Evolutionary conservation across 2,888 invertebrate genomes (phyloP).

Genomic region (Cynaeus angustus): DNA sequence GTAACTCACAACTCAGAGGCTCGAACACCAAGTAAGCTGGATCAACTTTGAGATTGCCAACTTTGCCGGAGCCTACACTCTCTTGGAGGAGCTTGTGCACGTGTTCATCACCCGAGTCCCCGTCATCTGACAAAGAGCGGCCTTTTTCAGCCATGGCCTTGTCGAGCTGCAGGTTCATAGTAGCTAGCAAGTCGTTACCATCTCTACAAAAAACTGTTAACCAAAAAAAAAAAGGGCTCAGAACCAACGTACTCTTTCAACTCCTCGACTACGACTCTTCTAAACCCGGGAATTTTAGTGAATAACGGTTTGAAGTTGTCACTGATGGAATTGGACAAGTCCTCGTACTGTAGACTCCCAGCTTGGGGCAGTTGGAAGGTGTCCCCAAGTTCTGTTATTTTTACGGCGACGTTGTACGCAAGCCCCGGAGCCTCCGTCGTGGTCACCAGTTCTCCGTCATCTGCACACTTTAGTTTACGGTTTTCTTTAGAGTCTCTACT

Average conservation of each 20-base stretch:
- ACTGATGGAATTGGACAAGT: constrained; percentile 79
- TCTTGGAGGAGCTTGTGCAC: constrained; percentile 78
- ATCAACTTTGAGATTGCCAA: constrained; percentile 87
- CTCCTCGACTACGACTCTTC: constrained; percentile 80
- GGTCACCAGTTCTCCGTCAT: constrained; percentile 75
- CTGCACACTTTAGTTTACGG: constrained; percentile 63
- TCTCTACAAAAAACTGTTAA: constrained; percentile 68
- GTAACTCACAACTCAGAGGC: constrained; percentile 81
- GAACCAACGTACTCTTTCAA: constrained; percentile 79
- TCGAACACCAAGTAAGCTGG: constrained; percentile 85
- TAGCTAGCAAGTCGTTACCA: constrained; percentile 82
- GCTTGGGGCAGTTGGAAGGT: constrained; percentile 83
- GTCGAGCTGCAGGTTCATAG: constrained; percentile 84
- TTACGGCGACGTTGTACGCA: constrained; percentile 82
- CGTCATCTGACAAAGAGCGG: constrained; percentile 69
- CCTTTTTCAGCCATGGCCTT: constrained; percentile 79
- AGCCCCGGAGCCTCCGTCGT: constrained; percentile 79
- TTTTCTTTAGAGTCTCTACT: no score
- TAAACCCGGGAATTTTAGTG: constrained; percentile 81
- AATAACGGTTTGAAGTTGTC: constrained; percentile 78
- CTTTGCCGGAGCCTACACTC: constrained; percentile 81
- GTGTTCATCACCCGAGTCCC: constrained; percentile 64
- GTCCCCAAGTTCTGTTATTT: constrained; percentile 84
- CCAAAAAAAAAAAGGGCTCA: no score
- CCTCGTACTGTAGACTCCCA: constrained; percentile 83